phyloP scores from a whole-genome alignment of 2,113 vertebrate species.

The Noturus placidus region DNA sequence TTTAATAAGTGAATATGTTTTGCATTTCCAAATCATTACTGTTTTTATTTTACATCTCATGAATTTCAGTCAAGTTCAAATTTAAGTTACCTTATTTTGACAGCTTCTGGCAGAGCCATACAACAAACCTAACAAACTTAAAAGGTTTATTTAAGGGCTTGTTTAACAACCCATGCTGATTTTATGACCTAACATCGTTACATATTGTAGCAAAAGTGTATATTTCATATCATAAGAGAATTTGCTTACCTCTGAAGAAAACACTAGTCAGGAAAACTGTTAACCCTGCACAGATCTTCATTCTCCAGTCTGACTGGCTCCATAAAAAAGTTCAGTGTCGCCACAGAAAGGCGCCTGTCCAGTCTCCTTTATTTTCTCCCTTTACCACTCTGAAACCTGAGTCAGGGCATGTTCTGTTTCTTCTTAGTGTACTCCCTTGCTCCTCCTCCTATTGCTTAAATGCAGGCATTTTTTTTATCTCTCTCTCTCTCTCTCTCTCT shows the following conservation, averaged over 20 bases:
- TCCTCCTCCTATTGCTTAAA: conserved; percentile 50
- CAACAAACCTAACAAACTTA: background rate
- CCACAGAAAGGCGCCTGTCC: conserved; percentile 55
- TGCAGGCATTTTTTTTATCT: background rate
- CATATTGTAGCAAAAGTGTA: background rate
- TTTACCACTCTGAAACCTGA: conserved; percentile 69
- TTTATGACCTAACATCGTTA: background rate
- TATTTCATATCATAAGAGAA: background rate
- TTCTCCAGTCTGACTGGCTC: conserved; percentile 71
- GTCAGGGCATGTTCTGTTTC: conserved; percentile 66
- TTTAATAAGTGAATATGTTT: background rate
- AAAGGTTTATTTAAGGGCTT: background rate
- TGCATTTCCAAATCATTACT: background rate
- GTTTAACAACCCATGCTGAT: background rate
- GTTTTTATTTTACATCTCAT: background rate
- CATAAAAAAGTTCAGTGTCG: conserved; percentile 66
- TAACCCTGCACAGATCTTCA: conserved; percentile 73
- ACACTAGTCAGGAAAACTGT: conserved; percentile 67
- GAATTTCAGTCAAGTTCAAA: background rate
- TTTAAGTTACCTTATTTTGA: background rate
- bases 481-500: background rate
- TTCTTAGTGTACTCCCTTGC: conserved; percentile 51
- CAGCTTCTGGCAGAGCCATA: background rate
- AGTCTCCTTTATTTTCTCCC: conserved; percentile 53
- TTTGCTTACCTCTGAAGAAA: conserved; percentile 70